phyloP scores from a whole-genome alignment of 2,797 vertebrate genomes.

The Protosalanx chinensis region DNA sequence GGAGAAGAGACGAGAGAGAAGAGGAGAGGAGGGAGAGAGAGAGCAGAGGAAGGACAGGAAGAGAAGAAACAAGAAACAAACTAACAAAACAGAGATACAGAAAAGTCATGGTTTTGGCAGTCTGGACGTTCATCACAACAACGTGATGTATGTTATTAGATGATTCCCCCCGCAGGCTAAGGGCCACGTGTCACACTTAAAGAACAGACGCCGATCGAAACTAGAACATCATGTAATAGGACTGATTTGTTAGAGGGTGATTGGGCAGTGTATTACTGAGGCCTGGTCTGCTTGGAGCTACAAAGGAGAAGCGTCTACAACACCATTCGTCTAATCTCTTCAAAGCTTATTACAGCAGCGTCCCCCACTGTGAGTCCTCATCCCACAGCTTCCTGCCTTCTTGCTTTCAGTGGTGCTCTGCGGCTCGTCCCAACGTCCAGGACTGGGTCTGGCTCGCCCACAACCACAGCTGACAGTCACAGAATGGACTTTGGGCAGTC shows the following conservation, averaged over 20 bases:
- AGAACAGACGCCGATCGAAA: not conserved
- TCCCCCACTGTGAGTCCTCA: not conserved
- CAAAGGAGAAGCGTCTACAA: not conserved
- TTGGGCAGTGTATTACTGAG: not conserved
- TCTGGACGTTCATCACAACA: not conserved
- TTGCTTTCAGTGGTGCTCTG: no score
- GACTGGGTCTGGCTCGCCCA: no score
- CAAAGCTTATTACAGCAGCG: not conserved
- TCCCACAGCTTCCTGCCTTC: not conserved
- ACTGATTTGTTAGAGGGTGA: slow-evolving; percentile 2
- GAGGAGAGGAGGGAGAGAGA: not conserved
- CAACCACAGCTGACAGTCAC: no score
- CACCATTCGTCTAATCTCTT: not conserved
- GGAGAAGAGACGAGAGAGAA: not conserved
- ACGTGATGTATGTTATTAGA: not conserved
- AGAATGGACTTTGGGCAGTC: not conserved
- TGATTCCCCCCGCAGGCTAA: not conserved
- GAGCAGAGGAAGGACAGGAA: not conserved
- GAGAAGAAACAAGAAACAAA: not conserved
- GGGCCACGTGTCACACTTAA: not conserved
- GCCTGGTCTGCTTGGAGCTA: not conserved
- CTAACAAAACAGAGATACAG: not conserved
- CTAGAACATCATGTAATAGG: not conserved
- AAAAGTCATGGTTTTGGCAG: not conserved
- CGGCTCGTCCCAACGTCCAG: not conserved